Percentiles rank a stretch among this genome's conserved stretches.
phyloP scores from a whole-genome alignment of 2,888 invertebrate genomes.

The Drosophila paramelanica region DNA sequence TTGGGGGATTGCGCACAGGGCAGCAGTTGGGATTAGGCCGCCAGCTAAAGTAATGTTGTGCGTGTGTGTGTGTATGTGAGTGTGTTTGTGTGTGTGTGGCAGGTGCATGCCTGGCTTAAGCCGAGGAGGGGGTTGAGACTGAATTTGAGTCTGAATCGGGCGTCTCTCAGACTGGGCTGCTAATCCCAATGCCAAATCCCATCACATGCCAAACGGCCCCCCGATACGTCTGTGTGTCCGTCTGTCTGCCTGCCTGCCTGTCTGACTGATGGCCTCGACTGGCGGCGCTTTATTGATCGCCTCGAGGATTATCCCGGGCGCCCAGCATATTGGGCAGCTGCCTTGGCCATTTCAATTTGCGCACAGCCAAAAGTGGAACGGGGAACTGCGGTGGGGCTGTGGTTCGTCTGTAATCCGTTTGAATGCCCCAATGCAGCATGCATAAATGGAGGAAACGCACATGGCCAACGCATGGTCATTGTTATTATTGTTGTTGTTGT shows the following conservation, averaged over 20 bases:
- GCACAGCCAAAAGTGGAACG: slow-evolving; percentile 17
- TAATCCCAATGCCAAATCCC: slow-evolving; percentile 76
- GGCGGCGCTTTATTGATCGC: slow-evolving; percentile 74
- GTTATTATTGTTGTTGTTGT: slow-evolving; percentile 59
- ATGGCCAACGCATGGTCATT: slow-evolving; percentile 32
- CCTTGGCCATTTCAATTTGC: slow-evolving; percentile 75
- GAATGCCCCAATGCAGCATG: slow-evolving; percentile 70
- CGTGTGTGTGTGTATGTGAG: slow-evolving; percentile 16
- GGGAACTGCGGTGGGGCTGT: slow-evolving; percentile 29
- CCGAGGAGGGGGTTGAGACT: too few relatives aligned
- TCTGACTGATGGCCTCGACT: slow-evolving; percentile 33
- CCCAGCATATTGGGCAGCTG: slow-evolving; percentile 71
- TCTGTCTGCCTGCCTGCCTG: slow-evolving; percentile 15
- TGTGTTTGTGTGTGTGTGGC: slow-evolving; percentile 36
- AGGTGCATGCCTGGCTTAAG: slow-evolving; percentile 60
- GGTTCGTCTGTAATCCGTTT: slow-evolving; percentile 73
- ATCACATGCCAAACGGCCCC: slow-evolving; percentile 63
- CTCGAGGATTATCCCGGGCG: slow-evolving; percentile 72
- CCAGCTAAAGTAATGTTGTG: slow-evolving; percentile 60
- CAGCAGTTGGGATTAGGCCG: slow-evolving; percentile 73
- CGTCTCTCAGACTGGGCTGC: slow-evolving; percentile 59
- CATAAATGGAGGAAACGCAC: slow-evolving; percentile 62
- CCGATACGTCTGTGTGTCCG: slow-evolving; percentile 8
- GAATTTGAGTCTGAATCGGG: slow-evolving; percentile 25
- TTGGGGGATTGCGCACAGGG: slow-evolving; percentile 12